Evolutionary conservation across 2,113 vertebrate species (phyloP), one percentile per base, ranked within the genome.

Genomic region (Marmota flaviventris): DNA sequence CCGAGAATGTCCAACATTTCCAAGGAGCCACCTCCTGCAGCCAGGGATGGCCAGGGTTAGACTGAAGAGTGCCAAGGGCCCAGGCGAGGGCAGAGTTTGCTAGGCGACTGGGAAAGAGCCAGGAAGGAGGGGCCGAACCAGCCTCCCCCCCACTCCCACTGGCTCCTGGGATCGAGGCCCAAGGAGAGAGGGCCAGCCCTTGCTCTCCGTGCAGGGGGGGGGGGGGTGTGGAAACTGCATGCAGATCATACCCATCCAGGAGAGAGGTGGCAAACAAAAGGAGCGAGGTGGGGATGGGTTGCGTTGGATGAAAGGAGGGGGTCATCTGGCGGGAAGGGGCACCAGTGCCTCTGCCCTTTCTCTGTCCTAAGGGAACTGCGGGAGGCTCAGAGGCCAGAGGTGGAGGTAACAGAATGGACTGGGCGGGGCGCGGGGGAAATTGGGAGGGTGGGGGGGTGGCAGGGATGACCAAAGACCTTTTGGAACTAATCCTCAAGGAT

Each of bases 41-140:
- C 86, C 70, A 37, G 25, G 48, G 48, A 58, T n/a, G 48, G 91
- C 91, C n/a, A n/a, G n/a, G n/a, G n/a, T n/a, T n/a, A n/a, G n/a
- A n/a, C n/a, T n/a, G n/a, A n/a, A n/a, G n/a, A 93, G 56, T 96
- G 96, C 93, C 96, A 48, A 77, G 95, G 97, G 92, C 96, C 97
- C 48, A 32, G 34, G 95, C 75, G n/a, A 96, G 96, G 98, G 94
- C 93, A 97, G 95, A 96, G 98, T 97, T 97, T 86, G 56, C 72
- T 45, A 96, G 95, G 85, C 82, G 95, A 93, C 97, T 84, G 97
- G 97, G 97, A 95, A 91, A 83, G 72, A n/a, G n/a, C n/a, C n/a
- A n/a, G n/a, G n/a, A n/a, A n/a, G n/a, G n/a, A n/a, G n/a, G n/a
- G n/a, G n/a, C n/a, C n/a, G n/a, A n/a, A n/a, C n/a, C n/a, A n/a